phyloP scores from a whole-genome alignment of 2,888 invertebrate species.

The Scaptomyza cyrtandrae region DNA sequence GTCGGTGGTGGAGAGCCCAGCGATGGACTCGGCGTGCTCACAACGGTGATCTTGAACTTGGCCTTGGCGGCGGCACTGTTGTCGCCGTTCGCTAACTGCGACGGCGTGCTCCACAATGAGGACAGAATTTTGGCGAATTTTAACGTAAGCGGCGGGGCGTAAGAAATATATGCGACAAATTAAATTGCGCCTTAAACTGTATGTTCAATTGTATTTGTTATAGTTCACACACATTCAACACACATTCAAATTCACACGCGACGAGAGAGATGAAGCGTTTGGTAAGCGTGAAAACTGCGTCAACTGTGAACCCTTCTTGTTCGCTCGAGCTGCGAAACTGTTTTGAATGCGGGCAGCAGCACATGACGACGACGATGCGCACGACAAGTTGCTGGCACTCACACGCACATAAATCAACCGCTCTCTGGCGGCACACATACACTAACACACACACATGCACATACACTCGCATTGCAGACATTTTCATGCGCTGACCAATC shows the following conservation, averaged over 20 bases:
- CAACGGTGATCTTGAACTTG: constrained; percentile 83
- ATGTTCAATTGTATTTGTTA: background rate
- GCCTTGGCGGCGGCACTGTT: constrained; percentile 65
- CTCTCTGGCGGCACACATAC: too few relatives aligned
- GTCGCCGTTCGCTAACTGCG: constrained; percentile 82
- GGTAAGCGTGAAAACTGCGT: constrained; percentile 26
- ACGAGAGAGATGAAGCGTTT: constrained; percentile 25
- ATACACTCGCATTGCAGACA: constrained; percentile 41
- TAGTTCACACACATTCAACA: constrained; percentile 23
- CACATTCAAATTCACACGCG: constrained; percentile 37
- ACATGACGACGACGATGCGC: constrained; percentile 27
- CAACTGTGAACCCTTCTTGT: constrained; percentile 81
- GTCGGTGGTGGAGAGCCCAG: constrained; percentile 81
- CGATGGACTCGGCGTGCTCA: constrained; percentile 81
- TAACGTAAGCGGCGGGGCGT: background rate
- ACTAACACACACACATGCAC: constrained; percentile 1
- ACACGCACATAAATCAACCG: too few relatives aligned
- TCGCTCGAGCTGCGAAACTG: constrained; percentile 83
- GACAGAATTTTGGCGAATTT: constrained; percentile 83
- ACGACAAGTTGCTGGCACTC: constrained; percentile 57
- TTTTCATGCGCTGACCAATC: constrained; percentile 52
- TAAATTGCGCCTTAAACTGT: constrained; percentile 9
- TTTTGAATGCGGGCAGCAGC: constrained; percentile 68
- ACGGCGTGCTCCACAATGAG: constrained; percentile 84
- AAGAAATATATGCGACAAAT: background rate